Conservation (phyloP, 2,888 invertebrate species). For the Iselma pallidipennis region DNA sequence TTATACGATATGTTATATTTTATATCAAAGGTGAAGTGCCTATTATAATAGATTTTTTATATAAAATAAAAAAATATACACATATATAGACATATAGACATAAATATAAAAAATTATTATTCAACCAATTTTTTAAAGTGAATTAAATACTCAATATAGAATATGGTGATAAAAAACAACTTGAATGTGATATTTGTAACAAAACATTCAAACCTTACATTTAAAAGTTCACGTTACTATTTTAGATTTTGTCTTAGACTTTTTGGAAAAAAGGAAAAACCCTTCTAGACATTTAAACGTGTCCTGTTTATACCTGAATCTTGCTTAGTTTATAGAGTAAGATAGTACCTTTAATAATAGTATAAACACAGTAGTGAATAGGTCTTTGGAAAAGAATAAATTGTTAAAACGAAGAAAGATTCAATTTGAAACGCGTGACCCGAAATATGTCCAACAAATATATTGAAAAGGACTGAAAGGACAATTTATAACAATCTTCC, state of each 20-base stretch:
- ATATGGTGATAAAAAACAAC: no score
- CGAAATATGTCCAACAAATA: constrained; percentile 43
- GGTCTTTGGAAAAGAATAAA: constrained; percentile 25
- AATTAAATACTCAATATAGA: no score
- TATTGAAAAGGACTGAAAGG: constrained; percentile 46
- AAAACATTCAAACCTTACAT: no score
- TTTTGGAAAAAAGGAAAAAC: no score
- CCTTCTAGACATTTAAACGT: no score
- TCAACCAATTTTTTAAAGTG: no score
- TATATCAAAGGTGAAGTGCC: constrained; percentile 11
- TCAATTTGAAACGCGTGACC: constrained; percentile 43
- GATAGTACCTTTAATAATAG: constrained; percentile 16
- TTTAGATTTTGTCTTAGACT: no score
- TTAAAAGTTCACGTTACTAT: no score
- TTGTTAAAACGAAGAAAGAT: constrained; percentile 34
- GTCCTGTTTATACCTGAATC: no score
- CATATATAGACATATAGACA: no score
- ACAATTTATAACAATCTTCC: constrained; percentile 47
- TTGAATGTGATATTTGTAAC: no score
- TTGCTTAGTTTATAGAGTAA: constrained; percentile 10
- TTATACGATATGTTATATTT: constrained; percentile 10
- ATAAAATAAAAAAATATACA: not conserved
- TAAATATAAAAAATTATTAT: no score
- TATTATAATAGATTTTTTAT: constrained; percentile 15
- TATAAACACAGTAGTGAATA: constrained; percentile 21